These are phyloP conservation scores for Characodon lateralis DNA, from an alignment of 2,797 vertebrate genomes.

Conservation along the genomic window DNA sequence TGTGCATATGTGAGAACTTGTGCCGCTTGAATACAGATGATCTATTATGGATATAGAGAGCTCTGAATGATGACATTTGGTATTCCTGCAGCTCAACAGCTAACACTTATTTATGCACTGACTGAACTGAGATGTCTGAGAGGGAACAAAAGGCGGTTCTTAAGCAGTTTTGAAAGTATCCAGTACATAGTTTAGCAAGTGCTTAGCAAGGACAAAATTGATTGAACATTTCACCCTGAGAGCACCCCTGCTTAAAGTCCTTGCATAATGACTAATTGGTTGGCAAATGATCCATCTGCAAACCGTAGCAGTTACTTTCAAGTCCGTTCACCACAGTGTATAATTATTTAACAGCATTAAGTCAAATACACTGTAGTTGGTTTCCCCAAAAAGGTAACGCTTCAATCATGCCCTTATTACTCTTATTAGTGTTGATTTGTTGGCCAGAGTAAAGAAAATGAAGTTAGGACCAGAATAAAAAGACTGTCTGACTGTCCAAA, in stretches of 20 bases:
- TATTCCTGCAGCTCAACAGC: slow-evolving; percentile 38
- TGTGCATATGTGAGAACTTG: slow-evolving; percentile 25
- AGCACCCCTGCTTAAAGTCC: slow-evolving; percentile 43
- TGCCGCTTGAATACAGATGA: slow-evolving; percentile 50
- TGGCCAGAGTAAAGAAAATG: slow-evolving; percentile 21
- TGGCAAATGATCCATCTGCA: slow-evolving; percentile 55
- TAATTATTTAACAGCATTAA: slow-evolving; percentile 65
- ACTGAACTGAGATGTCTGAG: slow-evolving; percentile 29
- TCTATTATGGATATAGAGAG: slow-evolving; percentile 50
- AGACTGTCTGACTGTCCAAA: slow-evolving; percentile 17
- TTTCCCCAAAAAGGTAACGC: slow-evolving; percentile 32
- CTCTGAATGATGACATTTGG: slow-evolving; percentile 47
- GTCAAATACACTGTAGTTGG: slow-evolving; percentile 45
- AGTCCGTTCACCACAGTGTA: slow-evolving; percentile 40
- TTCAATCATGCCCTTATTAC: slow-evolving; percentile 42
- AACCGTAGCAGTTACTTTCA: slow-evolving; percentile 44
- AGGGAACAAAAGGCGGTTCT: slow-evolving; percentile 45
- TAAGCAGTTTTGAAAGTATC: slow-evolving; percentile 42
- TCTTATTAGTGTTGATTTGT: slow-evolving; percentile 48
- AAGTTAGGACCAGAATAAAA: slow-evolving; percentile 22
- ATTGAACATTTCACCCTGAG: slow-evolving; percentile 50
- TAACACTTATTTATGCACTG: slow-evolving; percentile 35
- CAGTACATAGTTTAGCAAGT: slow-evolving; percentile 26
- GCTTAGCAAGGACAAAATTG: slow-evolving; percentile 37
- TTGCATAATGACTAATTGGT: slow-evolving; percentile 53